phyloP scores from a whole-genome alignment of 1,140 invertebrate species.

The Mactra quadrangularis region DNA sequence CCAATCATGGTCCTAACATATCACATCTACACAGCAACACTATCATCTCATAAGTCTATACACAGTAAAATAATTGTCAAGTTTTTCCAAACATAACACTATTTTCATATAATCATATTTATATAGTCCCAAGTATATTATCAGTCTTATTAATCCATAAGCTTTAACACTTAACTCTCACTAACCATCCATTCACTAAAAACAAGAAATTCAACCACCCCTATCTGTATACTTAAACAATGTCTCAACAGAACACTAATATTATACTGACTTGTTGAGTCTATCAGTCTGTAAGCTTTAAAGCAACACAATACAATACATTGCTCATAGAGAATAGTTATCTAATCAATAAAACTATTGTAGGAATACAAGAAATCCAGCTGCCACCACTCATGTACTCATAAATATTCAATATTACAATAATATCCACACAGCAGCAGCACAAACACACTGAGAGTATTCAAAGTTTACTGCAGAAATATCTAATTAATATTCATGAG shows the following conservation, averaged over 20 bases:
- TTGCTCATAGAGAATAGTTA: slow-evolving; percentile 8
- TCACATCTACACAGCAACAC: neutral
- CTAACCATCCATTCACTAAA: no score
- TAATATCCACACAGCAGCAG: neutral
- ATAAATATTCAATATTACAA: slow-evolving; percentile 22
- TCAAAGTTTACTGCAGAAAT: neutral
- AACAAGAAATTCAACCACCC: no score
- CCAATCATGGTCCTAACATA: neutral
- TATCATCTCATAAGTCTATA: no score
- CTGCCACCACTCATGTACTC: neutral
- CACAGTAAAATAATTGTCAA: no score
- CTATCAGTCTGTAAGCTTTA: neutral
- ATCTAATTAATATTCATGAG: slow-evolving; percentile 32
- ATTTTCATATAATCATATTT: no score
- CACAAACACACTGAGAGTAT: no score
- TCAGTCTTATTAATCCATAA: no score
- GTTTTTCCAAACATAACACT: no score
- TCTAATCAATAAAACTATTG: slow-evolving; percentile 47
- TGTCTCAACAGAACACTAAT: no score
- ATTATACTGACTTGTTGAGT: neutral
- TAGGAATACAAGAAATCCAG: slow-evolving; percentile 10
- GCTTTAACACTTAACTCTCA: no score
- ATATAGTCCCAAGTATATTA: no score
- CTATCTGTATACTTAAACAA: no score
- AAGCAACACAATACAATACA: slow-evolving; percentile 16